These are phyloP conservation scores for Acrossocheilus wenchowensis DNA, from an alignment of 2,797 vertebrate species.

Conservation along the genomic window DNA sequence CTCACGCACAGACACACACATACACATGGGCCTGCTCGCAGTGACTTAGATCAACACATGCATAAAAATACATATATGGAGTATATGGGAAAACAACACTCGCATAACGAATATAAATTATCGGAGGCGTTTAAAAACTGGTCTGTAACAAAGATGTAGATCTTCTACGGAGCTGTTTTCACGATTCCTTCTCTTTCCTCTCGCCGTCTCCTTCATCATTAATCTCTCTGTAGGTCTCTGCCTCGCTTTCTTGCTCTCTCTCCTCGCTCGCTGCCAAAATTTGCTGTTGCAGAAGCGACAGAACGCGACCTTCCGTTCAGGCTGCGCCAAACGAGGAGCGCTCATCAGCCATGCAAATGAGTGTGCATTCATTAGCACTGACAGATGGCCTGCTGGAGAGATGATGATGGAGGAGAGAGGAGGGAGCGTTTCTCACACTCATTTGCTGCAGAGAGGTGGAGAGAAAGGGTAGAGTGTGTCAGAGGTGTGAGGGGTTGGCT, in stretches of 20 bases:
- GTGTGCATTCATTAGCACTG: conserved; percentile 94
- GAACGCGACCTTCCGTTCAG: conserved; percentile 92
- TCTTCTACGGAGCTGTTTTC: conserved; percentile 20
- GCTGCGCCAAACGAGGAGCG: conserved; percentile 86
- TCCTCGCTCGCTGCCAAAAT: conserved; percentile 62
- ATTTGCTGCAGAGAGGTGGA: conserved; percentile 50
- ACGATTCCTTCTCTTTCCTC: conserved; percentile 45
- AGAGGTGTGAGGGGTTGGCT: conserved; percentile 49
- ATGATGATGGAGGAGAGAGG: conserved; percentile 87
- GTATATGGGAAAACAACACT: conserved; percentile 11
- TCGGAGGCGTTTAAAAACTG: neutral
- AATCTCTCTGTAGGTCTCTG: conserved; percentile 64
- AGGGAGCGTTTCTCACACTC: conserved; percentile 62
- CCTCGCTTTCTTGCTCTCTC: conserved; percentile 64
- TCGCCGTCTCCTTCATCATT: conserved; percentile 36
- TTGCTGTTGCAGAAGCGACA: conserved; percentile 78
- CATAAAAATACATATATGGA: conserved; percentile 36
- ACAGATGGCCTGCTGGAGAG: conserved; percentile 92
- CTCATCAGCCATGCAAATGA: conserved; percentile 95
- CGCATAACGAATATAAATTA: conserved; percentile 23
- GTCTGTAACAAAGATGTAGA: conserved; percentile 14
- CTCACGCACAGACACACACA: conserved; percentile 48
- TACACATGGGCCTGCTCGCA: conserved; percentile 65
- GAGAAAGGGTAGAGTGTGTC: conserved; percentile 55
- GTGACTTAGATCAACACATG: conserved; percentile 17